These are phyloP conservation scores for Cotesia glomerata DNA, from an alignment of 1,140 invertebrate species.

Conservation along the genomic window DNA sequence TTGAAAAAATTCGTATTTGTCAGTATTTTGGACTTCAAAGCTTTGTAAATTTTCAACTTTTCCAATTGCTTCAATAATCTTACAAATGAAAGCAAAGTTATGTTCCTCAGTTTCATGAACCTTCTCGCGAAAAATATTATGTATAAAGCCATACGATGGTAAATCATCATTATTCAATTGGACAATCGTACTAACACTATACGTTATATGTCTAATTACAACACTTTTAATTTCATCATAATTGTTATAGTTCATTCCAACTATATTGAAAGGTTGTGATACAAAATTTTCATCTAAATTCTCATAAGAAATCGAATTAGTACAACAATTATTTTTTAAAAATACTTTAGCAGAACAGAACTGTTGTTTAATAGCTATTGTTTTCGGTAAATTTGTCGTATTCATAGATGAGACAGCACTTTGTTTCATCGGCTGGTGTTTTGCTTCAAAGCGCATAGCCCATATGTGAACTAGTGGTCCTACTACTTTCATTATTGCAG, in stretches of 20 bases:
- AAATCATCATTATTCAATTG: neutral
- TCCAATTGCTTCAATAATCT: neutral
- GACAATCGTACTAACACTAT: neutral
- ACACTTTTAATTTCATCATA: neutral
- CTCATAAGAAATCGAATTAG: neutral
- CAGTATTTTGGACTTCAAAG: neutral
- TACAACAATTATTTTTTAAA: neutral
- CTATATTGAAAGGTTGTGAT: no score
- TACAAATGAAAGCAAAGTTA: neutral
- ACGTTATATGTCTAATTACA: neutral
- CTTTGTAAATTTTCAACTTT: neutral
- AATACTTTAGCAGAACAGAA: neutral
- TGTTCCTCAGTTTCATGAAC: neutral
- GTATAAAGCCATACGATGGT: neutral
- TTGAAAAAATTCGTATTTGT: neutral
- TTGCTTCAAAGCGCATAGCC: conserved; percentile 16
- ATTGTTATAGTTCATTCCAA: neutral
- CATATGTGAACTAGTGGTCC: conserved; percentile 8
- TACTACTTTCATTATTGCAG: conserved; percentile 11
- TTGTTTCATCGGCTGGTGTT: conserved; percentile 6
- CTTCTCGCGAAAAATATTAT: neutral
- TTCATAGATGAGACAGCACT: neutral
- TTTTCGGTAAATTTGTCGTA: neutral
- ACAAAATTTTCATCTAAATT: neutral
- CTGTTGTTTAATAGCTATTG: conserved; percentile 1